Percentiles rank a stretch among this genome's conserved stretches.
phyloP scores from a whole-genome alignment of 2,888 invertebrate species.

The Eudemis profundana region DNA sequence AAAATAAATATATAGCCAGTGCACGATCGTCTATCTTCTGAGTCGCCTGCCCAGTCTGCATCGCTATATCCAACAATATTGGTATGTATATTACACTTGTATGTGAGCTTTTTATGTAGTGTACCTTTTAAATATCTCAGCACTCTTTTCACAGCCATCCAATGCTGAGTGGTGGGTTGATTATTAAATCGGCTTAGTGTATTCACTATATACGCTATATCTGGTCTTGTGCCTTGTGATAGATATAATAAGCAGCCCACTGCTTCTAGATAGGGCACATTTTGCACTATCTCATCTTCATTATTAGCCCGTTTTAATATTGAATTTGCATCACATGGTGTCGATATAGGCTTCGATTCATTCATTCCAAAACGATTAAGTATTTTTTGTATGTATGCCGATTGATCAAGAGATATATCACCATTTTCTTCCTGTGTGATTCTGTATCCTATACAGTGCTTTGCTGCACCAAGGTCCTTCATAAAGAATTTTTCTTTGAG shows the following conservation, averaged over 20 bases:
- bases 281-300: too few species aligned
- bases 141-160: slow-evolving; percentile 44
- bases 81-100: slow-evolving; percentile 42
- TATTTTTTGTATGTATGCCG: too few species aligned
- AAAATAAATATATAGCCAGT: slow-evolving; percentile 51
- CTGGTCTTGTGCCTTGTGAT: slow-evolving; percentile 49
- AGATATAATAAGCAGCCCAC: slow-evolving; percentile 50
- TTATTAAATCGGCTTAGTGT: slow-evolving; percentile 47
- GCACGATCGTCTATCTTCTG: slow-evolving; percentile 41
- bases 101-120: slow-evolving; percentile 28
- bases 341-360: slow-evolving; percentile 42
- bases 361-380: slow-evolving; percentile 44
- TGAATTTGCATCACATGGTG: slow-evolving; percentile 43
- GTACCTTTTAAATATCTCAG: slow-evolving; percentile 46
- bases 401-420: too few species aligned
- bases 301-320: slow-evolving; percentile 40
- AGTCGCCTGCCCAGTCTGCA: slow-evolving; percentile 51
- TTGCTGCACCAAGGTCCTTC: too few species aligned
- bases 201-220: slow-evolving; percentile 50
- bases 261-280: too few species aligned
- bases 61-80: slow-evolving; percentile 48
- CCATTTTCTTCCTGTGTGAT: too few species aligned
- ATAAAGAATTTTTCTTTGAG: too few species aligned
- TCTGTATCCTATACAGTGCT: too few species aligned
- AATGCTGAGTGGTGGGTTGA: slow-evolving; percentile 41